These are phyloP conservation scores for Elephantulus edwardii DNA, from an alignment of 2,113 vertebrate species.

Conservation along the genomic window DNA sequence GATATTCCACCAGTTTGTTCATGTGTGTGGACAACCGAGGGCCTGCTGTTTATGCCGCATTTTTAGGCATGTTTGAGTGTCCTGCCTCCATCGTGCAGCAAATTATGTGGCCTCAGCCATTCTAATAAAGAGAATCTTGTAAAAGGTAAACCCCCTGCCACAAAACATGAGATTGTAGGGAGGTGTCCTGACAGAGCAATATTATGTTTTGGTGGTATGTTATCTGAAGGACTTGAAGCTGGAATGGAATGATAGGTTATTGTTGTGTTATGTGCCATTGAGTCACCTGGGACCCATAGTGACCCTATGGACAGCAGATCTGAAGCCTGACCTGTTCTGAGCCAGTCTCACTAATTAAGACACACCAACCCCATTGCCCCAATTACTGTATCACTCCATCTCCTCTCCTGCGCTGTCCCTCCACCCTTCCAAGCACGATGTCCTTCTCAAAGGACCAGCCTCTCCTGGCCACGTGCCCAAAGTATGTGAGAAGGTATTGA, in stretches of 20 bases:
- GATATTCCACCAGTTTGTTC: constrained; percentile 5
- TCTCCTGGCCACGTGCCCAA: too few species aligned
- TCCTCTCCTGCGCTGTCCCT: too few species aligned
- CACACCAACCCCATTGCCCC: too few species aligned
- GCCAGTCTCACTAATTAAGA: too few species aligned
- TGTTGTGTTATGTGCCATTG: too few species aligned
- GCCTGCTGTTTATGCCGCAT: not conserved
- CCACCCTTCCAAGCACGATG: too few species aligned
- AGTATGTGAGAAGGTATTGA: too few species aligned
- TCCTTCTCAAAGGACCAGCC: too few species aligned
- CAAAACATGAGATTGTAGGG: not conserved
- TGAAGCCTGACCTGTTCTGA: too few species aligned
- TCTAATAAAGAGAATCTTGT: constrained; percentile 1
- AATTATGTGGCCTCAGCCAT: not conserved
- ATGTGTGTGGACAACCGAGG: not conserved
- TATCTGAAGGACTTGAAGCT: not conserved
- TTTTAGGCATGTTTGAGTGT: not conserved
- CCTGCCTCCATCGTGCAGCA: not conserved
- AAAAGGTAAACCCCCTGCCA: not conserved
- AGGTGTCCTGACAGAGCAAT: not conserved
- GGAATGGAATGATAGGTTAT: not conserved
- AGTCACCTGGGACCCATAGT: too few species aligned
- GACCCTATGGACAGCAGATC: too few species aligned
- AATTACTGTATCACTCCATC: too few species aligned
- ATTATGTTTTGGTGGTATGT: not conserved